These are phyloP conservation scores for Microhierax caerulescens DNA, from an alignment of 2,797 vertebrate species.

Conservation along the genomic window DNA sequence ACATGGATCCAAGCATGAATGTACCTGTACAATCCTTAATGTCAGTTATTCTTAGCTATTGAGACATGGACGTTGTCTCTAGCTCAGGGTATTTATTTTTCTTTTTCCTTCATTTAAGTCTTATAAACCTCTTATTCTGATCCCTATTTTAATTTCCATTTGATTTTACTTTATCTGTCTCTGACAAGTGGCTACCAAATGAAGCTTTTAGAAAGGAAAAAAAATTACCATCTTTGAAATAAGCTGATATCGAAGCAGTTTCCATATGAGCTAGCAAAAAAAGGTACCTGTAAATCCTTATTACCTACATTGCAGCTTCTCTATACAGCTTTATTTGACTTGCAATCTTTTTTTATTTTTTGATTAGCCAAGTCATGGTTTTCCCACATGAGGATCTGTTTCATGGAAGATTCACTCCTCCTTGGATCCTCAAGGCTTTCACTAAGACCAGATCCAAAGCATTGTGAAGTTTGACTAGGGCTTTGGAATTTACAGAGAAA, in stretches of 20 bases:
- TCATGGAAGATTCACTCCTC: background rate
- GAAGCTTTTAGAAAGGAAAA: background rate
- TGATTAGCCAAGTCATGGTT: background rate
- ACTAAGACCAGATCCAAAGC: background rate
- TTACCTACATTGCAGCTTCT: background rate
- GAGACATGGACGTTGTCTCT: background rate
- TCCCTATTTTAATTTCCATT: background rate
- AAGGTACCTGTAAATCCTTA: background rate
- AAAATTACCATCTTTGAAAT: background rate
- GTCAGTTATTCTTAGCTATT: background rate
- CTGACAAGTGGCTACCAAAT: background rate
- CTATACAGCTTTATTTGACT: background rate
- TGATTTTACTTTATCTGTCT: background rate
- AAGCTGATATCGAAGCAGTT: background rate
- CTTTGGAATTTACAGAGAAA: background rate
- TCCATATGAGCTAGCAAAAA: background rate
- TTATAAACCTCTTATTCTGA: background rate
- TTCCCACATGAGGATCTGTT: background rate
- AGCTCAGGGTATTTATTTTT: background rate
- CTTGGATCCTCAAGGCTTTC: background rate
- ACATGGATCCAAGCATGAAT: background rate
- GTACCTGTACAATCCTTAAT: background rate
- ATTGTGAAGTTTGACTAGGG: background rate
- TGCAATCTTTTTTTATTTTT: background rate
- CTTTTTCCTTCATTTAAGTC: background rate